Evolutionary conservation across 2,888 invertebrate genomes (phyloP).

Genomic region (Drosophila affinis): DNA sequence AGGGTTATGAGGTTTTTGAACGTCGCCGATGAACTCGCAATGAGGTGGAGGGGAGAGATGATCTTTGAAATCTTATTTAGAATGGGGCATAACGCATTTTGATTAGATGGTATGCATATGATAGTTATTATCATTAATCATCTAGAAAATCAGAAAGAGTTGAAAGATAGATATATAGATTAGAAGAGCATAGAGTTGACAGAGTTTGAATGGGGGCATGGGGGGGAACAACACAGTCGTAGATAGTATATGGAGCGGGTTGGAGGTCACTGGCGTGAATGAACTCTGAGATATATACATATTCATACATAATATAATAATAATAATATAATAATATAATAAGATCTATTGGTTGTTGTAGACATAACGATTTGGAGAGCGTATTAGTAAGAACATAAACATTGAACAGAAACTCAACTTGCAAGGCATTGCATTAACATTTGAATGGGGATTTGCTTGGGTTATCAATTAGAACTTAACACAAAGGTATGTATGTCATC

Average conservation of each 20-base stretch:
- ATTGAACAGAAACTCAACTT: conserved; percentile 67
- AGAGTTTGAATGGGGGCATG: conserved; percentile 31
- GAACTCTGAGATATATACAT: conserved; percentile 52
- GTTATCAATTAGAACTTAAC: conserved; percentile 58
- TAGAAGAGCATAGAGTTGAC: conserved; percentile 78
- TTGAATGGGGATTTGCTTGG: conserved; percentile 35
- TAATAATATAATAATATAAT: no score
- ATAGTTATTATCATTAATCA: conserved; percentile 81
- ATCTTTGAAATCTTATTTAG: conserved; percentile 47
- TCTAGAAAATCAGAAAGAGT: conserved; percentile 83
- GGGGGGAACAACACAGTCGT: no score
- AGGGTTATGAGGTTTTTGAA: conserved; percentile 45
- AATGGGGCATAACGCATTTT: conserved; percentile 61
- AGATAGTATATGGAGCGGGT: conserved; percentile 1
- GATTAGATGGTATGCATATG: conserved; percentile 67
- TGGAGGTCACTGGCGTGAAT: conserved; percentile 39
- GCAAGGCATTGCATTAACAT: conserved; percentile 56
- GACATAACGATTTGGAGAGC: conserved; percentile 39
- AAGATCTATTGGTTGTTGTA: conserved; percentile 19
- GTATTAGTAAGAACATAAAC: conserved; percentile 45
- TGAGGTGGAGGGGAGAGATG: conserved; percentile 44
- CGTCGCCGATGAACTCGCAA: conserved; percentile 63
- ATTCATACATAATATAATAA: conserved; percentile 35
- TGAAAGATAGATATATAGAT: conserved; percentile 77
- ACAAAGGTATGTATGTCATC: conserved; percentile 19